Conservation (phyloP, 2,797 vertebrate species). For the Poeciliopsis paucimaculata region DNA sequence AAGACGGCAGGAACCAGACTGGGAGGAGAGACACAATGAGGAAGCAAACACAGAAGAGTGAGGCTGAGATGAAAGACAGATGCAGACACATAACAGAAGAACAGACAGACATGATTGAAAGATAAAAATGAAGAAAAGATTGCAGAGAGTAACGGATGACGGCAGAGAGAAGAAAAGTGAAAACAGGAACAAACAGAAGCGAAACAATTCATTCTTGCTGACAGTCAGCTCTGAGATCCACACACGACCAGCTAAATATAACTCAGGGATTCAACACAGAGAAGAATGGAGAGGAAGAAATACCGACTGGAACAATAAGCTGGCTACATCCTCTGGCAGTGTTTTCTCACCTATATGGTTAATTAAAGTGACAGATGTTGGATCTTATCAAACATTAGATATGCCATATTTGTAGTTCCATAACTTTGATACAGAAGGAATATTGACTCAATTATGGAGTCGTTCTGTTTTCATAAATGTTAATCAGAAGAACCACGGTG, state of each 20-base stretch:
- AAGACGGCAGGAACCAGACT: constrained; percentile 29
- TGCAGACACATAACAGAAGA: constrained; percentile 47
- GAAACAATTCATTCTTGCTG: constrained; percentile 79
- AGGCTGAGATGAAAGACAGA: constrained; percentile 55
- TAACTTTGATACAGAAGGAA: not conserved
- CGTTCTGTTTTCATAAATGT: not conserved
- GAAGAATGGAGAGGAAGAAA: constrained; percentile 56
- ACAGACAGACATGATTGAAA: constrained; percentile 54
- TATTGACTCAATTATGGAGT: not conserved
- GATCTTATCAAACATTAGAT: not conserved
- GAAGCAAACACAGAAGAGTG: constrained; percentile 41
- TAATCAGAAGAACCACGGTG: not conserved
- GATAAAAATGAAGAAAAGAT: constrained; percentile 64
- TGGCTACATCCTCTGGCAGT: constrained; percentile 33
- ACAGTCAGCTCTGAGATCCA: constrained; percentile 79
- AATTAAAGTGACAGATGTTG: constrained; percentile 62
- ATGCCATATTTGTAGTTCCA: not conserved
- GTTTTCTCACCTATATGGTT: constrained; percentile 52
- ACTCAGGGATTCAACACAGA: constrained; percentile 72
- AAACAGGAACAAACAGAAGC: constrained; percentile 72
- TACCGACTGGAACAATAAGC: constrained; percentile 36
- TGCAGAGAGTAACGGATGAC: constrained; percentile 58
- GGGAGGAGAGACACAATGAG: constrained; percentile 49
- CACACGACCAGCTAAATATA: constrained; percentile 80
- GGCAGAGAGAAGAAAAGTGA: constrained; percentile 60